Evolutionary conservation across 2,797 vertebrate species (phyloP).

Genomic region (Liparis tanakae): DNA sequence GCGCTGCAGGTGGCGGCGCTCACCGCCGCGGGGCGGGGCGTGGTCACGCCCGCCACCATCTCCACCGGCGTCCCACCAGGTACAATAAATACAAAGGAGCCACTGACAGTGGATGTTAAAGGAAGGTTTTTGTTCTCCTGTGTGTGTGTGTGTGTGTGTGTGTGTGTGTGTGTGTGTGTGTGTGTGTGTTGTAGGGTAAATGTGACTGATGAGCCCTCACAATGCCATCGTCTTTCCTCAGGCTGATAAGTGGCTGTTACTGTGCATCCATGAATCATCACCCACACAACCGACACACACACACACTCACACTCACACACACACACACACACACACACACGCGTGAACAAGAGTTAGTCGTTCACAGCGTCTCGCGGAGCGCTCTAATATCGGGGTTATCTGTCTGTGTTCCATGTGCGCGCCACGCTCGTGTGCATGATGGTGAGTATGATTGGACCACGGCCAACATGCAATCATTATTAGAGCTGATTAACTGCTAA

Average conservation of each 20-base stretch:
- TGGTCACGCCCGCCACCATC: conserved; percentile 89
- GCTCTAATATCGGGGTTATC: conserved; percentile 20
- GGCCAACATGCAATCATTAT: conserved; percentile 77
- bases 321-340: conserved; percentile 16
- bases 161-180: not conserved
- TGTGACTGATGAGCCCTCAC: conserved; percentile 80
- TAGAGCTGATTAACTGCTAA: conserved; percentile 81
- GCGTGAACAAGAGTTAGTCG: conserved; percentile 59
- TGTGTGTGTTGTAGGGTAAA: conserved; percentile 58
- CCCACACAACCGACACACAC: conserved; percentile 58
- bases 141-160: too few relatives aligned
- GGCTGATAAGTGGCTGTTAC: conserved; percentile 80
- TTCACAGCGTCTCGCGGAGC: conserved; percentile 64
- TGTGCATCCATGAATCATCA: conserved; percentile 81
- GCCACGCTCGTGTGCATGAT: conserved; percentile 24
- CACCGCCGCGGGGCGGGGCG: conserved; percentile 86
- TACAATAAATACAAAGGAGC: conserved; percentile 63
- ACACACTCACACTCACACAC: conserved; percentile 53
- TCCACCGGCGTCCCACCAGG: conserved; percentile 97
- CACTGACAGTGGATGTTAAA: conserved; percentile 14
- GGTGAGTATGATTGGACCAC: conserved; percentile 67
- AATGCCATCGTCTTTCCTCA: conserved; percentile 74
- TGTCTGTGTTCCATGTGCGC: conserved; percentile 9
- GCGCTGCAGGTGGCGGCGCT: conserved; percentile 90
- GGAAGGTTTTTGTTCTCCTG: conserved; percentile 7